These are phyloP conservation scores for Camelus bactrianus DNA, from an alignment of 2,113 vertebrate species.

Conservation along the genomic window DNA sequence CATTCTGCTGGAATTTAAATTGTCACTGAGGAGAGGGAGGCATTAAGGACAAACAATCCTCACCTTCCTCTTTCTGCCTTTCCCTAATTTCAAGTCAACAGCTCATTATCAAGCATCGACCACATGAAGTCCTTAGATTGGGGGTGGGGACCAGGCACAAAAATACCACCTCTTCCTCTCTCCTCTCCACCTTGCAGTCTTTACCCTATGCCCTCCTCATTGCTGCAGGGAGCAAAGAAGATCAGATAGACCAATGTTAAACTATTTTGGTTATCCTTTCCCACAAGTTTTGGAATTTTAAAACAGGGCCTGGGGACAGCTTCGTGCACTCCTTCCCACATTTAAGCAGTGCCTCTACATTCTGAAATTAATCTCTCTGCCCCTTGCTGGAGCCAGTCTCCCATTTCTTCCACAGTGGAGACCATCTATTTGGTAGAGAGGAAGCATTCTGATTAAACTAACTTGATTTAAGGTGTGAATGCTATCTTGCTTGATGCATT, in stretches of 20 bases:
- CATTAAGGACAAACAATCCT: background rate
- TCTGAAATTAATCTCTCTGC: constrained; percentile 34
- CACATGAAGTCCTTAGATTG: background rate
- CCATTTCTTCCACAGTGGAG: background rate
- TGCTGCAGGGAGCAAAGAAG: constrained; percentile 10
- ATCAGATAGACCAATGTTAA: background rate
- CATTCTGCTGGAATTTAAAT: background rate
- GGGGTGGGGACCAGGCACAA: background rate
- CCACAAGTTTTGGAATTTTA: background rate
- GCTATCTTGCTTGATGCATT: background rate
- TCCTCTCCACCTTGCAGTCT: background rate
- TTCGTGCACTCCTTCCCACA: background rate
- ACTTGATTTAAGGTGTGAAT: constrained; percentile 49
- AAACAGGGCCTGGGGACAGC: background rate
- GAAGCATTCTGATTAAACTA: background rate
- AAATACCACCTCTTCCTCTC: background rate
- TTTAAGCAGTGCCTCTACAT: background rate
- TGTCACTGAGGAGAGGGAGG: background rate
- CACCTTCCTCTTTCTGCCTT: background rate
- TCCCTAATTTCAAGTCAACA: background rate
- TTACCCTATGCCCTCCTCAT: background rate
- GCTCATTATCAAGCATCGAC: background rate
- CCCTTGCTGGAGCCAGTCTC: background rate
- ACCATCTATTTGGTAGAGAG: background rate
- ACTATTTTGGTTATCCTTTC: background rate